phyloP scores from a whole-genome alignment of 2,797 vertebrate species.

The Chelon auratus region DNA sequence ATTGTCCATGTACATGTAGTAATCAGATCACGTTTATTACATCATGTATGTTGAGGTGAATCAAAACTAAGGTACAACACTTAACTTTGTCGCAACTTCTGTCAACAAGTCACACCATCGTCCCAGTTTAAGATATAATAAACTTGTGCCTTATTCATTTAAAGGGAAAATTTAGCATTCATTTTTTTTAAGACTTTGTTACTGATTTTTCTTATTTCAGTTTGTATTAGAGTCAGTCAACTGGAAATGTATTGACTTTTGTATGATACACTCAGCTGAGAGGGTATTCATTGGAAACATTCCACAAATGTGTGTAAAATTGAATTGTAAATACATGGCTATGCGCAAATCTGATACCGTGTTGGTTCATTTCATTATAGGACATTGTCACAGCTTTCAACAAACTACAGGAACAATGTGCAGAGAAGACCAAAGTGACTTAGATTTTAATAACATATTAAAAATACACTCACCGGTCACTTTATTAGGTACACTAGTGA shows the following conservation, averaged over 20 bases:
- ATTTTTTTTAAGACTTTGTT: background rate
- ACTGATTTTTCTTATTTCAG: slow-evolving; percentile 5
- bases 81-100: slow-evolving; percentile 2
- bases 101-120: slow-evolving; percentile 21
- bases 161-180: slow-evolving; percentile 23
- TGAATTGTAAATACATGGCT: slow-evolving; percentile 39
- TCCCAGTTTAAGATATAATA: slow-evolving; percentile 12
- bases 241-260: slow-evolving; percentile 39
- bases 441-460: too few species aligned
- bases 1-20: too few species aligned
- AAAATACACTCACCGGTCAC: too few species aligned
- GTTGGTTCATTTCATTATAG: slow-evolving; percentile 28
- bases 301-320: slow-evolving; percentile 23
- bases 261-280: slow-evolving; percentile 5
- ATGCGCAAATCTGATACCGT: slow-evolving; percentile 27
- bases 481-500: too few species aligned
- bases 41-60: background rate
- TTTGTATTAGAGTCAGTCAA: slow-evolving; percentile 1
- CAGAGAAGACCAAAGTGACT: too few species aligned
- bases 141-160: slow-evolving; percentile 66
- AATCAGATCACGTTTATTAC: background rate
- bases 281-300: slow-evolving; percentile 22
- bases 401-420: too few species aligned
- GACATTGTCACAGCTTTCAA: background rate
- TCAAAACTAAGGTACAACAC: background rate